Percentiles rank a stretch among this genome's conserved stretches.
These are phyloP conservation scores for Rhimphoctona megacephalus DNA, from an alignment of 2,888 invertebrate genomes.

Conservation along the genomic window DNA sequence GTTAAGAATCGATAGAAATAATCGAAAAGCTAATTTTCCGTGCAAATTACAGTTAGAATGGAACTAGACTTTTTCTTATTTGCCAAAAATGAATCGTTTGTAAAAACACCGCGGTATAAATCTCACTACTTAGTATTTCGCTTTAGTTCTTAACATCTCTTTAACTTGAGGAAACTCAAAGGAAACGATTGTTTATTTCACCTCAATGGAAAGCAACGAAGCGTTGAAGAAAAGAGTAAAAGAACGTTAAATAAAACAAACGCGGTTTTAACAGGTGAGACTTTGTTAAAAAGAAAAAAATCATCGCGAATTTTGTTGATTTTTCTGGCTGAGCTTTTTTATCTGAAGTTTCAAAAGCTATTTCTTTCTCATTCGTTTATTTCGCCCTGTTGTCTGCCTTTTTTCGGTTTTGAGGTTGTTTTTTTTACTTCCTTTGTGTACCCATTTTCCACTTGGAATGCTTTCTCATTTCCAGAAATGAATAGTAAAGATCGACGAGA, in stretches of 20 bases:
- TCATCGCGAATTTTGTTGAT: not conserved
- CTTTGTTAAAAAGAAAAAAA: not conserved
- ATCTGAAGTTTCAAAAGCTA: slow-evolving; percentile 9
- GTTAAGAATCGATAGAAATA: not conserved
- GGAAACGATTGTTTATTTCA: not conserved
- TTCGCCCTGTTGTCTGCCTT: slow-evolving; percentile 5
- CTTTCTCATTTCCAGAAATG: slow-evolving; percentile 20
- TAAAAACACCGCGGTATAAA: not conserved
- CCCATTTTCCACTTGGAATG: slow-evolving; percentile 44
- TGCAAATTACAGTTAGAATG: too few species aligned
- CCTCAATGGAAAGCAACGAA: not conserved
- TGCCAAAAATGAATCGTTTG: not conserved
- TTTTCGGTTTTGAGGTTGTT: slow-evolving; percentile 10
- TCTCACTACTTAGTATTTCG: not conserved
- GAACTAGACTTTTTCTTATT: not conserved
- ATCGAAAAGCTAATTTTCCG: too few species aligned
- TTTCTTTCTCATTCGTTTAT: slow-evolving; percentile 29
- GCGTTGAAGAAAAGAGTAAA: not conserved
- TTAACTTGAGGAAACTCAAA: not conserved
- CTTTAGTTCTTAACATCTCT: not conserved
- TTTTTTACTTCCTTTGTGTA: not conserved
- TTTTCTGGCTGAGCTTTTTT: not conserved
- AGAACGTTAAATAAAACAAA: not conserved
- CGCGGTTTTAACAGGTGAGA: not conserved
- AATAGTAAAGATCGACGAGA: not conserved